Percentiles rank a stretch among this genome's conserved stretches.
Evolutionary conservation across 1,140 invertebrate genomes (phyloP).

Genomic region (Diprion similis): DNA sequence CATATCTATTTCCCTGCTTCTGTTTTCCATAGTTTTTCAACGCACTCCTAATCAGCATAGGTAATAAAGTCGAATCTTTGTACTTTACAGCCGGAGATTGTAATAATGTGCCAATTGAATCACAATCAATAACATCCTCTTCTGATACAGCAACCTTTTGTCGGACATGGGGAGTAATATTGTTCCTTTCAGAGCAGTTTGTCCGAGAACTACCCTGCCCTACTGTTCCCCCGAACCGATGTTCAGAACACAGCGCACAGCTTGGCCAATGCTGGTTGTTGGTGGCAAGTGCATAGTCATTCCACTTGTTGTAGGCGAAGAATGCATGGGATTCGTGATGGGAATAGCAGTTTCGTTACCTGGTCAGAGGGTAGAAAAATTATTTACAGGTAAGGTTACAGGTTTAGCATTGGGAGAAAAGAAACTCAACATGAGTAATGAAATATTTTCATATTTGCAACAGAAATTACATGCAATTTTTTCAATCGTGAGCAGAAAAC

Average conservation of each 20-base stretch:
- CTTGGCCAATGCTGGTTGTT: neutral
- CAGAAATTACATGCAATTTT: neutral
- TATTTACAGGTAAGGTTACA: neutral
- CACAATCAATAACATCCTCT: neutral
- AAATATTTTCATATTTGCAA: neutral
- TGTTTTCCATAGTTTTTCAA: neutral
- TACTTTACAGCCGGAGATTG: neutral
- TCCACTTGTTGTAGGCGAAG: neutral
- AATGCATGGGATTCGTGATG: neutral
- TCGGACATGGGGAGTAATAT: neutral
- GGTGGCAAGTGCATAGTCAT: neutral
- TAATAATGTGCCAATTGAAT: neutral
- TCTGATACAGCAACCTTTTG: neutral
- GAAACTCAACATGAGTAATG: neutral
- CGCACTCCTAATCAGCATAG: neutral
- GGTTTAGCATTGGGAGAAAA: neutral
- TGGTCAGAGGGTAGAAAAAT: neutral
- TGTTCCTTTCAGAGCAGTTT: neutral
- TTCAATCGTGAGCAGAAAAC: neutral
- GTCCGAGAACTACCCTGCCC: neutral
- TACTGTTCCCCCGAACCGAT: neutral
- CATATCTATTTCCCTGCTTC: slow-evolving; percentile 1
- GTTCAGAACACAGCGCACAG: neutral
- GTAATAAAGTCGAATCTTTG: slow-evolving; percentile 1
- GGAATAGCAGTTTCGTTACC: neutral